phyloP scores from a whole-genome alignment of 2,797 vertebrate genomes.

The Pangasius larnaudii region DNA sequence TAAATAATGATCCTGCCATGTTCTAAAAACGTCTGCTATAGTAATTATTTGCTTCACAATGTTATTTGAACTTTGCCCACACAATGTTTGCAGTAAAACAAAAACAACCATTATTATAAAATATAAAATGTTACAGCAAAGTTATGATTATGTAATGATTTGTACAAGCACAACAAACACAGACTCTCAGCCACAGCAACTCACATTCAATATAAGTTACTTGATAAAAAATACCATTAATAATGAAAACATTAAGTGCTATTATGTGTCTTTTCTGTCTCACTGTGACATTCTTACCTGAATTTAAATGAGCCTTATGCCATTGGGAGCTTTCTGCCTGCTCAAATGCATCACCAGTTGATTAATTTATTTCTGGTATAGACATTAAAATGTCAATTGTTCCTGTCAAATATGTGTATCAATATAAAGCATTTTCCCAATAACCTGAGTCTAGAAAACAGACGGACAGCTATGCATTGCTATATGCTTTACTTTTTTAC shows the following conservation, averaged over 20 bases:
- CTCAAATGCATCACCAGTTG: not conserved
- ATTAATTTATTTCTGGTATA: not conserved
- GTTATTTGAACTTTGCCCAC: not conserved
- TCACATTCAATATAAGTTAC: not conserved
- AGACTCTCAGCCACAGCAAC: not conserved
- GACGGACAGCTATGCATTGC: not conserved
- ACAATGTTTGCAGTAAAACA: not conserved
- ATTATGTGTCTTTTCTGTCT: constrained; percentile 2
- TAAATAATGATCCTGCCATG: not conserved
- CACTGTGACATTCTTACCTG: not conserved
- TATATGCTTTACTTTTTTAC: not conserved
- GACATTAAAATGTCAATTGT: not conserved
- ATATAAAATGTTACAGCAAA: not conserved
- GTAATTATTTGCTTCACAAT: not conserved
- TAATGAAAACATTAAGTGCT: not conserved
- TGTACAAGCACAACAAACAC: not conserved
- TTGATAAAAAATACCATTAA: not conserved
- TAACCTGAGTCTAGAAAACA: not conserved
- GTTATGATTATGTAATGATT: not conserved
- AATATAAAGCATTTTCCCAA: not conserved
- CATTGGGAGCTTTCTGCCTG: too few species aligned
- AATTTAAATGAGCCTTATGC: not conserved
- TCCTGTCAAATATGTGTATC: not conserved
- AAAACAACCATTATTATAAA: not conserved
- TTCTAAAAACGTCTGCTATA: not conserved